A percentile compares a stretch with the other conserved stretches of the same genome.
Evolutionary conservation across 2,113 vertebrate genomes (phyloP).

Genomic region (Nipponia nippon): DNA sequence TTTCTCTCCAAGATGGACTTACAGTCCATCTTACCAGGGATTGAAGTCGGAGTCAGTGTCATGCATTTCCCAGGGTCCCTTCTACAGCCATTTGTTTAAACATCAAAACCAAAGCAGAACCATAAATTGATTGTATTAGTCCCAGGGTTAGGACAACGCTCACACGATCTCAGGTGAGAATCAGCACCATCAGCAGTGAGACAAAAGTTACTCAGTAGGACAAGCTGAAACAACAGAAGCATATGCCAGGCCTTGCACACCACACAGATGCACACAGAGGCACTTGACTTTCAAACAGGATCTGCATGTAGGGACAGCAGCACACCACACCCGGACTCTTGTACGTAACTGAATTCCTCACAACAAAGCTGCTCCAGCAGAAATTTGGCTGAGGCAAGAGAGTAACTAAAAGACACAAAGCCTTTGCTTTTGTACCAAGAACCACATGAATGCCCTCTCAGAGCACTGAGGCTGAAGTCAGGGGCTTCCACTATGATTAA

Average conservation of each 20-base stretch:
- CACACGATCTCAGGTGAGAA: neutral
- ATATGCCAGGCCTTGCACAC: neutral
- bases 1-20: neutral
- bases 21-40: neutral
- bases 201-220: neutral
- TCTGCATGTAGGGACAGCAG: neutral
- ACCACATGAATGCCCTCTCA: neutral
- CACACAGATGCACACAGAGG: neutral
- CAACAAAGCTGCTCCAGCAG: neutral
- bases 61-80: neutral
- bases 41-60: neutral
- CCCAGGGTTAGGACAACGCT: neutral
- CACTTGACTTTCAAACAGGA: neutral
- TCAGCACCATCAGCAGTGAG: neutral
- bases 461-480: neutral
- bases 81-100: neutral
- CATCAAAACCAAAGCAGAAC: neutral
- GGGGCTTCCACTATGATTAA: neutral
- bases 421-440: neutral
- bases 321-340: accelerated
- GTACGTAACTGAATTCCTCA: neutral
- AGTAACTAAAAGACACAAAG: neutral
- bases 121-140: neutral
- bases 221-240: neutral
- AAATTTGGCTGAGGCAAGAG: neutral